phyloP scores from a whole-genome alignment of 2,113 vertebrate species.

The Phylloscopus whistleri region DNA sequence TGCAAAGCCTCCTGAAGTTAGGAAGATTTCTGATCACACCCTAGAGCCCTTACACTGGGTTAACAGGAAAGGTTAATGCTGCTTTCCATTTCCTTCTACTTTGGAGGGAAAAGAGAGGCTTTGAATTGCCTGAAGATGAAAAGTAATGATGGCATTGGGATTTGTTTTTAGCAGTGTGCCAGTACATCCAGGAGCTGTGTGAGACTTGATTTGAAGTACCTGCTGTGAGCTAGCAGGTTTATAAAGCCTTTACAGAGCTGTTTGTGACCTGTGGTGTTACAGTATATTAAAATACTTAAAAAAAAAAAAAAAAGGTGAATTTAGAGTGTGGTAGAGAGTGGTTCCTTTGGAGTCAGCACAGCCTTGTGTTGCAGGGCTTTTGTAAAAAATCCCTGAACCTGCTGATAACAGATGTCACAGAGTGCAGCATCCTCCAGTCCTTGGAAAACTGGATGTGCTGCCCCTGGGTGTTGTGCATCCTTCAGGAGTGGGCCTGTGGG shows the following conservation, averaged over 20 bases:
- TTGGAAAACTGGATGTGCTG: neutral
- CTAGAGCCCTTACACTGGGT: neutral
- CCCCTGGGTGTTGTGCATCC: neutral
- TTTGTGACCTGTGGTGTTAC: neutral
- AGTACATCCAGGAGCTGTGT: neutral
- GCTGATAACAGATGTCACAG: neutral
- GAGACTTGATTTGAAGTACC: neutral
- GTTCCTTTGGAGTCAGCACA: neutral
- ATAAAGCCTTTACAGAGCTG: neutral
- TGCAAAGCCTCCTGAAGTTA: neutral
- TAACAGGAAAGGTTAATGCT: neutral
- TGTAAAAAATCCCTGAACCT: neutral
- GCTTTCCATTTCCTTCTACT: neutral
- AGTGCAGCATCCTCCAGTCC: neutral
- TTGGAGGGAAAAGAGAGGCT: neutral
- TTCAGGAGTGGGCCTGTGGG: neutral
- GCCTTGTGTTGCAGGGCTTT: neutral
- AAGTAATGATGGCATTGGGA: conserved; percentile 3
- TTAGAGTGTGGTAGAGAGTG: neutral
- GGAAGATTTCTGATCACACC: neutral
- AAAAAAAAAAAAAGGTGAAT: neutral
- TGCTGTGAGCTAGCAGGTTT: neutral
- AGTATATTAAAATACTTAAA: neutral
- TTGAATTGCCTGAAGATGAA: neutral
- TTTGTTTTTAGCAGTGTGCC: conserved; percentile 19